Percentiles rank a stretch among this genome's conserved stretches.
These are phyloP conservation scores for Petrocephalus microphthalmus DNA, from an alignment of 2,113 vertebrate species.

Conservation along the genomic window DNA sequence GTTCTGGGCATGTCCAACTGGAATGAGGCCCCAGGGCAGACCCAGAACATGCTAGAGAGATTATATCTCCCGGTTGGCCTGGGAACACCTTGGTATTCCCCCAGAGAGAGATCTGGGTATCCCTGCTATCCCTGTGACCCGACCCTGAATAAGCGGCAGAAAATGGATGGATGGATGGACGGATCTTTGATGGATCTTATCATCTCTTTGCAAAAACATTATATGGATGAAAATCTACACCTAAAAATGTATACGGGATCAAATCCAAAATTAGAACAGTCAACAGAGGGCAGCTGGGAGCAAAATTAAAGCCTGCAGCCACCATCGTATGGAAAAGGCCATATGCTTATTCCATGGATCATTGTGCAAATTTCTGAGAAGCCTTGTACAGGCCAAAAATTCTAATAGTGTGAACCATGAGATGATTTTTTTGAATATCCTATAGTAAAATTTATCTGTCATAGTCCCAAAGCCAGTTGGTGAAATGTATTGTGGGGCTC, in stretches of 20 bases:
- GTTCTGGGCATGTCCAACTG: too few species aligned
- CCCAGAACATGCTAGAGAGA: too few species aligned
- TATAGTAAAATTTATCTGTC: background rate
- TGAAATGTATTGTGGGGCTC: background rate
- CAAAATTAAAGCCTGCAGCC: background rate
- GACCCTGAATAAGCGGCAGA: too few species aligned
- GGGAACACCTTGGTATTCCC: too few species aligned
- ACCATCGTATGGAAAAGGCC: background rate
- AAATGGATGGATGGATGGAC: too few species aligned
- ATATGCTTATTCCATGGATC: background rate
- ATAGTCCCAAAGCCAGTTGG: background rate
- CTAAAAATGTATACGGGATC: background rate
- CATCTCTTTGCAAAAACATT: too few species aligned
- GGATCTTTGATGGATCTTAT: too few species aligned
- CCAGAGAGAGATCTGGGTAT: too few species aligned
- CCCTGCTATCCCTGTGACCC: too few species aligned
- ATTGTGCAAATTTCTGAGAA: background rate
- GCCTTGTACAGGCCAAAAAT: background rate
- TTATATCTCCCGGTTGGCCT: too few species aligned
- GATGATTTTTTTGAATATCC: background rate
- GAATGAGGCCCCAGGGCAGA: too few species aligned
- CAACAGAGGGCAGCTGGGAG: background rate
- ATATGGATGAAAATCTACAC: too few species aligned
- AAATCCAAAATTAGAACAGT: background rate
- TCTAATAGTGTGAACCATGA: background rate